A percentile compares a stretch with the other conserved stretches of the same genome.
Evolutionary conservation across 2,888 invertebrate species (phyloP).

Genomic region (Flexamia atlantica): DNA sequence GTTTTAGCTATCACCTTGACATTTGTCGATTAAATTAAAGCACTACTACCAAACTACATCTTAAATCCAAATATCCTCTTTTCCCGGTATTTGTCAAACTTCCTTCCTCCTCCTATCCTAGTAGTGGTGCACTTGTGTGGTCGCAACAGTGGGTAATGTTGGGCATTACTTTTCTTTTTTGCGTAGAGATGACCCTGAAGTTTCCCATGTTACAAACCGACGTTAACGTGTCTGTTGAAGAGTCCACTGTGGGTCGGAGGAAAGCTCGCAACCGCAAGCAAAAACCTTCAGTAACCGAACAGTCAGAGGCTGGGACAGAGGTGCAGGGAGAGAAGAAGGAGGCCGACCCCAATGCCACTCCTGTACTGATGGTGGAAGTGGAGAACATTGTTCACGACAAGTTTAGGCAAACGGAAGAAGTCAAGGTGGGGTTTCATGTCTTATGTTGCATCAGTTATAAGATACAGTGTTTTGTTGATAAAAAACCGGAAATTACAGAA

Average conservation of each 20-base stretch:
- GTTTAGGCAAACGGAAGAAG: conserved; percentile 94
- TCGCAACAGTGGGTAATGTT: conserved; percentile 16
- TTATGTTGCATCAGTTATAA: too few species aligned
- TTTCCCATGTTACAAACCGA: conserved; percentile 91
- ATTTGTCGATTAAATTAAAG: too few species aligned
- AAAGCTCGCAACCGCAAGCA: conserved; percentile 67
- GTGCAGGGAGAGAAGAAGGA: conserved; percentile 71
- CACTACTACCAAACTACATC: too few species aligned
- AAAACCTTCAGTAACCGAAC: conserved; percentile 68
- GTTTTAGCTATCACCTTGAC: too few species aligned
- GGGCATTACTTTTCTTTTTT: conserved; percentile 70
- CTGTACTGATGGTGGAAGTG: conserved; percentile 94
- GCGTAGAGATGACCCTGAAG: conserved; percentile 85
- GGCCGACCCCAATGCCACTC: conserved; percentile 72
- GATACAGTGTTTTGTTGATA: too few species aligned
- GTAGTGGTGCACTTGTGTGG: neutral
- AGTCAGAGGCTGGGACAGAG: conserved; percentile 65
- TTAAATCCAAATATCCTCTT: too few species aligned
- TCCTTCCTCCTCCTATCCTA: too few species aligned
- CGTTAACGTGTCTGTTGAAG: conserved; percentile 82
- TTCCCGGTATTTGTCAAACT: too few species aligned
- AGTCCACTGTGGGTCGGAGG: conserved; percentile 46
- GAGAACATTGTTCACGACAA: conserved; percentile 94
- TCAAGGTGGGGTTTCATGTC: conserved; percentile 85
- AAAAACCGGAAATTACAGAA: too few species aligned